Conservation (phyloP, 2,113 vertebrate genomes). For the Chionodraco myersi region DNA sequence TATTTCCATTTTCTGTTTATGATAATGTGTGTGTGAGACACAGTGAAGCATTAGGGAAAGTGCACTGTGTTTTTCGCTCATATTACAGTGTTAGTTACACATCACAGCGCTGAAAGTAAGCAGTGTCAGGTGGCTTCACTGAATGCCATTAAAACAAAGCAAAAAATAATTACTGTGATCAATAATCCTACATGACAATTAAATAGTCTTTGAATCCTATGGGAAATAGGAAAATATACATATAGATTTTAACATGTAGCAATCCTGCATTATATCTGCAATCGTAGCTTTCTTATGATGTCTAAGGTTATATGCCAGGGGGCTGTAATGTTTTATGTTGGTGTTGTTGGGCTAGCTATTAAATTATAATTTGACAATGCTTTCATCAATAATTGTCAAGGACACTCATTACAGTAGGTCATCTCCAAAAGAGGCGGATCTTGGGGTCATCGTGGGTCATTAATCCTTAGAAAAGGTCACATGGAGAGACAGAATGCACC, state of each 20-base stretch:
- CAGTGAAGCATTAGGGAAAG: conserved; percentile 18
- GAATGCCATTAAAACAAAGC: conserved; percentile 7
- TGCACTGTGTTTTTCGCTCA: conserved; percentile 32
- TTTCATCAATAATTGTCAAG: not conserved
- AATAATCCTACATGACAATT: not conserved
- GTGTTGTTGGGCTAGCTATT: not conserved
- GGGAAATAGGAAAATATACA: not conserved
- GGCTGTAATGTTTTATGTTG: not conserved
- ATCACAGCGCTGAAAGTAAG: conserved; percentile 14
- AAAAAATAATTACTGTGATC: conserved; percentile 14
- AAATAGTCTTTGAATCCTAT: conserved; percentile 6
- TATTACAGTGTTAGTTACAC: conserved; percentile 45
- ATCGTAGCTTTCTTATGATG: not conserved
- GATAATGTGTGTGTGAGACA: not conserved
- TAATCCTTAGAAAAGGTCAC: not conserved
- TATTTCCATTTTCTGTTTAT: not conserved
- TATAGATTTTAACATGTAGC: not conserved
- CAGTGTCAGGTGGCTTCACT: conserved; percentile 26
- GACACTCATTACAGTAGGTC: not conserved
- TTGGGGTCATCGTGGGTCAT: not conserved
- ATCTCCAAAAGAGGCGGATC: not conserved
- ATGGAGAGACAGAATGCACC: not conserved
- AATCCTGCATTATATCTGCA: not conserved
- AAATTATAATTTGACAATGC: not conserved
- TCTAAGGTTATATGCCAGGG: not conserved